Base-by-base conservation (phyloP, 2,888 invertebrate species). In the Molanna angustata region DNA sequence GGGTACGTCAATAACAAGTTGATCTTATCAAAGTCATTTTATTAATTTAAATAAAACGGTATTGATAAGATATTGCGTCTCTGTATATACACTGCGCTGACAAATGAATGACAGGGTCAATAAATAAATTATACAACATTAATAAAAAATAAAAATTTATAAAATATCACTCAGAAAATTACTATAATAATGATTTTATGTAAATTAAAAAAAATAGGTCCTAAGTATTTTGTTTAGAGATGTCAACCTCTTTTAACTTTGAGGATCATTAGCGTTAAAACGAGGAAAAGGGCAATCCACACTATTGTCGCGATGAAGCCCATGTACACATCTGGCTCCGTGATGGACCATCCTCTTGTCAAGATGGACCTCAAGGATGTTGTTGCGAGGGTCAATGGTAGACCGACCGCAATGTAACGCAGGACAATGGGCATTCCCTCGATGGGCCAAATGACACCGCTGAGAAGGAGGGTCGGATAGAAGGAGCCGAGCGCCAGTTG, bases 361-460 rank as follows among this genome's bases (percentile, higher is more conserved):
- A 94, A 78, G 72, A 94, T 89, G 47, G 90, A 88, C 46, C 95
- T 78, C 45, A 95, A 76, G 1, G 94, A 86, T 35, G 93, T 89
- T n/a, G 94, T 94, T n/a, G 94, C 93, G 67, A 93, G 78, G 0
- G 95, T 95, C 46, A 94, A 73, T 0, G 95, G 95, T 45, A 95
- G 80, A 62, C 87, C 85, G 40, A 88, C 81, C 1, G 93, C 88
- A 47, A 94, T 82, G 70, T 91, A 91, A 62, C 88, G 80, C 22
- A 96, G 74, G 53, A 88, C 79, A 63, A 84, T 80, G 2, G 95
- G 95, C 92, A 96, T 95, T 51, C 94, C 94, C 69, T 96, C 94
- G 57, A 95, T 87, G 53, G 96, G 95, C 96, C 96, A 96, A 66
- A 96, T 93, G 32, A 95, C 94, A 50, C 95, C 95, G 63, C 93